Evolutionary conservation across 2,797 vertebrate species (phyloP), one percentile per base, ranked within the genome.

Genomic region (Pelobates cultripes): DNA sequence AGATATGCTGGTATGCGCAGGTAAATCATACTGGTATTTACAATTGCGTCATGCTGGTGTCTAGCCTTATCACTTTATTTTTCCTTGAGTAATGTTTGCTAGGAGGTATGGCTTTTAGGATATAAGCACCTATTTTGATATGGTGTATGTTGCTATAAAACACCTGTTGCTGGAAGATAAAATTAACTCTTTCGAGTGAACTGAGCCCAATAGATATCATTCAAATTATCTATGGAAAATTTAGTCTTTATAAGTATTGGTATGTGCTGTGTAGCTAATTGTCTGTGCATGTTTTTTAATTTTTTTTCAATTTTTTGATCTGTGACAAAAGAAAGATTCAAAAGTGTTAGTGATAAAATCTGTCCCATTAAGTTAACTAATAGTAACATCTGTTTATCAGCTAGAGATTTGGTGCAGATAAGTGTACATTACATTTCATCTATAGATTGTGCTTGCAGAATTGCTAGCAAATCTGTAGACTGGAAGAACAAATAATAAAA

Each of bases 1-100:
- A 63, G 42, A 63, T 61, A 43, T 44, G 57, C 55, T 75, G 73
- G 57, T 71, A 75, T 63, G 55, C 63, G 55, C 72, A 43, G 55
- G 55, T 40, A 75, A 15, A 60, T 60, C 43, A 45, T 75, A 28
- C 57, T 71, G 70, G n/a, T 53, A 53, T 53, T 51, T 28, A 47
- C 43, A 44, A 70, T 70, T 70, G 68, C 43, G 44, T 40, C 15
- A 51, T 51, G 70, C 44, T 51, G n/a, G 70, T 53, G 42, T 71
- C 70, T 71, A 44, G 43, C 43, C 3, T 43, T 53, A 41, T 64
- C 61, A 64, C 17, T 64, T 28, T 40, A 60, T 40, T 64, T 57
- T 4, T 14, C 14, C 55, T 57, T 14, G 14, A 57, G 55, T 57
- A 57, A 57, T 12, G 8, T 12, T 57, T 57, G 14, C 55, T 57